phyloP scores from a whole-genome alignment of 2,888 invertebrate species.

The Deroplatys truncata region DNA sequence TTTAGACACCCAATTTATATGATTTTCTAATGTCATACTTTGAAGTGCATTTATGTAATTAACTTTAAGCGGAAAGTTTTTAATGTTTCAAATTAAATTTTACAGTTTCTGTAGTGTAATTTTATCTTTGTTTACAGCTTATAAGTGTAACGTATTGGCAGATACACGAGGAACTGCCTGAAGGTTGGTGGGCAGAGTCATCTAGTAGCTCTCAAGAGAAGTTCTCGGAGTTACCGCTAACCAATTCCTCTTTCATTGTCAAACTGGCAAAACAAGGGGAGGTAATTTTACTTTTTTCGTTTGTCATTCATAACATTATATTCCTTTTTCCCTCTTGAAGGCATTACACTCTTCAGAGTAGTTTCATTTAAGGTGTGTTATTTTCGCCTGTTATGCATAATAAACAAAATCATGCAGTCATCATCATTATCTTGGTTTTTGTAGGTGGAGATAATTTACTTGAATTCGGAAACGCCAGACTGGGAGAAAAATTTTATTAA shows the following conservation, averaged over 20 bases:
- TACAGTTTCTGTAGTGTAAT: neutral
- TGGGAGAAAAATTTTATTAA: conserved; percentile 31
- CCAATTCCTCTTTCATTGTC: conserved; percentile 13
- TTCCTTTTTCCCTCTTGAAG: neutral
- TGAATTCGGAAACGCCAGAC: conserved; percentile 1
- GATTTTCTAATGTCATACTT: too few species aligned
- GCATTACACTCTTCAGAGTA: neutral
- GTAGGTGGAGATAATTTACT: neutral
- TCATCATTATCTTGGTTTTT: neutral
- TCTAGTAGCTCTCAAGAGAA: neutral
- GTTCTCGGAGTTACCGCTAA: conserved; percentile 8
- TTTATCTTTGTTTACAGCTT: conserved; percentile 14
- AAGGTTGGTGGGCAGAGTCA: conserved; percentile 20
- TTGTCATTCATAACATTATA: neutral
- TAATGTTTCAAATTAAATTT: too few species aligned
- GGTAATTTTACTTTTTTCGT: neutral
- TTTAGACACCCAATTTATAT: too few species aligned
- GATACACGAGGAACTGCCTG: conserved; percentile 13
- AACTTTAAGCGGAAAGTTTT: too few species aligned
- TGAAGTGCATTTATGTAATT: too few species aligned
- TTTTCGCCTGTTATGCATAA: too few species aligned
- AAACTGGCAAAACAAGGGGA: conserved; percentile 1
- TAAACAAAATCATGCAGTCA: neutral
- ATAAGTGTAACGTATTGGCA: conserved; percentile 25
- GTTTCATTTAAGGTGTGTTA: too few species aligned